Conservation (phyloP, 2,113 vertebrate species). For the Leucoraja erinaceus region DNA sequence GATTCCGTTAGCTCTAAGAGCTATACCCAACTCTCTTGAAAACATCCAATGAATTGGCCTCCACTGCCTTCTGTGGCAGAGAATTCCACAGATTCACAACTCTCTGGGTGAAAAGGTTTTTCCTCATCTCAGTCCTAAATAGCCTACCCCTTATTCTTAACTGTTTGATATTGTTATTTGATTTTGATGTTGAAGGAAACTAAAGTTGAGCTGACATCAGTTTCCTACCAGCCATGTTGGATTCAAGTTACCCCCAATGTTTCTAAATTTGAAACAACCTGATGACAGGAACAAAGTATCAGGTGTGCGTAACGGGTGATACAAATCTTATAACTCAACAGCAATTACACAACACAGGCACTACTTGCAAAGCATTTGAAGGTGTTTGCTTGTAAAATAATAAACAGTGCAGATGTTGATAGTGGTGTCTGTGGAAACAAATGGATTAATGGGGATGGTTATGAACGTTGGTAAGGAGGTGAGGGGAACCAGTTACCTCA, state of each 20-base stretch:
- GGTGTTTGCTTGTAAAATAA: not conserved
- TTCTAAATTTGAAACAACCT: not conserved
- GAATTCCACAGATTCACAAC: no score
- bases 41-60: no score
- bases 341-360: not conserved
- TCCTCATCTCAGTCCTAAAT: no score
- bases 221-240: not conserved
- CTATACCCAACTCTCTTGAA: no score
- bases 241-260: not conserved
- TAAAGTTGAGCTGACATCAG: not conserved
- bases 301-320: not conserved
- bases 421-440: not conserved
- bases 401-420: not conserved
- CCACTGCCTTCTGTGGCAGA: no score
- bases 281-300: not conserved
- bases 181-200: not conserved
- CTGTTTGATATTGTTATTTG: no score
- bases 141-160: no score
- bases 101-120: no score
- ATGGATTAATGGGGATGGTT: not conserved
- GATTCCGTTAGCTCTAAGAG: no score
- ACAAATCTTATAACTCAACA: not conserved
- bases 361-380: not conserved
- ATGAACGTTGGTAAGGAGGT: conserved; percentile 9
- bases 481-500: conserved; percentile 57